Evolutionary conservation across 2,113 vertebrate species (phyloP).

Genomic region (Mohoua ochrocephala): DNA sequence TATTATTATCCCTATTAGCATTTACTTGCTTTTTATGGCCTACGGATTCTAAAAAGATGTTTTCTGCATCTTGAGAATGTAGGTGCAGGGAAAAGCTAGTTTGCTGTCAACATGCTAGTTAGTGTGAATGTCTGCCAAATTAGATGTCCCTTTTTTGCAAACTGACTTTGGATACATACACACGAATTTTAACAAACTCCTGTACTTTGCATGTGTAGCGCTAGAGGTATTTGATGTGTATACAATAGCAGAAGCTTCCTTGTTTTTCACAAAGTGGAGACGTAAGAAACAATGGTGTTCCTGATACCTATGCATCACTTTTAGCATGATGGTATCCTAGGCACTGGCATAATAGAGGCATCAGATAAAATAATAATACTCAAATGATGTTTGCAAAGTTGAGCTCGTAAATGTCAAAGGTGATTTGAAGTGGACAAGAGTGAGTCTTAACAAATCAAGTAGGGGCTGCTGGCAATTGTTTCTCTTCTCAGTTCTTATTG

Average conservation of each 20-base stretch:
- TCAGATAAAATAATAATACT: slow-evolving; percentile 58
- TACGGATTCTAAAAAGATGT: neutral
- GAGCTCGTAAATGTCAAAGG: slow-evolving; percentile 53
- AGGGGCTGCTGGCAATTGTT: slow-evolving; percentile 51
- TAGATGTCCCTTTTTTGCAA: neutral
- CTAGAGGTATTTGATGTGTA: neutral
- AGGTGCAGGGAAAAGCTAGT: neutral
- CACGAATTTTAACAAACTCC: neutral
- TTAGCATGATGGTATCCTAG: neutral
- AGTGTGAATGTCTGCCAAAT: neutral
- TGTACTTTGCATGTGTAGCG: neutral
- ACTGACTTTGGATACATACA: neutral
- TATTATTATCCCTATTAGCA: neutral
- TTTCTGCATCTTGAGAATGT: neutral
- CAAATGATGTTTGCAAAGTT: slow-evolving; percentile 53
- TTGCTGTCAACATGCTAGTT: neutral
- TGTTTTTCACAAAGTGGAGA: neutral
- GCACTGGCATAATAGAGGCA: neutral
- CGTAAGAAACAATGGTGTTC: neutral
- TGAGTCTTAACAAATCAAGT: slow-evolving; percentile 58
- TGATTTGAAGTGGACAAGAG: slow-evolving; percentile 59
- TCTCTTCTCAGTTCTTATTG: slow-evolving; percentile 48
- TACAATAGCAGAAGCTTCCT: neutral
- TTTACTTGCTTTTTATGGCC: neutral
- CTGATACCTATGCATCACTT: neutral